A percentile compares a stretch with the other conserved stretches of the same genome.
phyloP scores from a whole-genome alignment of 35 echinoderm and acorn worm genomes.

The Lytechinus variegatus region DNA sequence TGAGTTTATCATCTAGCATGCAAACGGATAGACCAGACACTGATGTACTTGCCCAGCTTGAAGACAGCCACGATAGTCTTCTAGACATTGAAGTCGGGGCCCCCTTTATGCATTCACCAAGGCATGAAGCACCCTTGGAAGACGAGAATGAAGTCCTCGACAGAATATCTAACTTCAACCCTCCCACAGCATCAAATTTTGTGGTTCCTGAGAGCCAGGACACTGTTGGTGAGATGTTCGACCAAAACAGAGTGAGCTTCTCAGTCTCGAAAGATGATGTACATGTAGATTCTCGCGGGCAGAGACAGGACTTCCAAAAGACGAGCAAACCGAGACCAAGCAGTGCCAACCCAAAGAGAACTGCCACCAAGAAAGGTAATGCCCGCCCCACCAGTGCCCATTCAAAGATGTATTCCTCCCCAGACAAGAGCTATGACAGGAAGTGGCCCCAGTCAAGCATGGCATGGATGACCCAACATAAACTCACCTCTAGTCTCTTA shows the following conservation, averaged over 20 bases:
- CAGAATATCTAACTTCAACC: conserved; percentile 30
- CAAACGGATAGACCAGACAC: not conserved
- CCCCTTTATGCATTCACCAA: not conserved
- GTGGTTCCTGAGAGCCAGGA: not conserved
- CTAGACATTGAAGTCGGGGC: conserved; percentile 16
- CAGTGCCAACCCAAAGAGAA: conserved; percentile 45
- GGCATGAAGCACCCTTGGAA: not conserved
- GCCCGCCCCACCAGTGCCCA: not conserved
- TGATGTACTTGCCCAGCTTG: not conserved
- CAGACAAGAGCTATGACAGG: conserved; percentile 34
- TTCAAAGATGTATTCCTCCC: conserved; percentile 34
- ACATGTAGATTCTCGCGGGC: not conserved
- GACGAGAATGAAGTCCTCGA: conserved; percentile 28
- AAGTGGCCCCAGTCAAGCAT: conserved; percentile 50
- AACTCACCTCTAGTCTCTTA: not conserved
- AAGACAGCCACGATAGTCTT: not conserved
- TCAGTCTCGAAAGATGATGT: not conserved
- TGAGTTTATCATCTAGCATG: conserved; percentile 1
- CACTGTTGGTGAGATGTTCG: not conserved
- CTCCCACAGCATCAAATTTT: not conserved
- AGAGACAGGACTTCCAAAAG: not conserved
- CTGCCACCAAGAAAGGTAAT: not conserved
- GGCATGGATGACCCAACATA: conserved; percentile 47
- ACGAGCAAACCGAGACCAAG: conserved; percentile 26
- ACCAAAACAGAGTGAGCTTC: not conserved